Evolutionary conservation across 2,797 vertebrate genomes (phyloP).

Genomic region (Pseudomugil tenellus): DNA sequence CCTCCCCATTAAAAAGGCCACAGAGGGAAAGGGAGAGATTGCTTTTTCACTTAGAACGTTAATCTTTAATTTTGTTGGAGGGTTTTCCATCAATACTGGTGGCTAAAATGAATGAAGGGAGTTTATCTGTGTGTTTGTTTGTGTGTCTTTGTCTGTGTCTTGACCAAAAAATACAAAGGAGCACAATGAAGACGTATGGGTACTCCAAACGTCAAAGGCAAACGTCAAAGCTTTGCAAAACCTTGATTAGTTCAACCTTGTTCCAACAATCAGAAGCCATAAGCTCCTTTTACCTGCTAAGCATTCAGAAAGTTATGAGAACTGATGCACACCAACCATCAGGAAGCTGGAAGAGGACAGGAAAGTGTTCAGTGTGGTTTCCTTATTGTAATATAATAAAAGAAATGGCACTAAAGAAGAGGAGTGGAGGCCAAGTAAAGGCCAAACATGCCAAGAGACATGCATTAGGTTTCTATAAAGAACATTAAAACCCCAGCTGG

Average conservation of each 20-base stretch:
- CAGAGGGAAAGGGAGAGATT: slow-evolving; percentile 73
- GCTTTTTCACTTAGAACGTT: slow-evolving; percentile 76
- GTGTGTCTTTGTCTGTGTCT: not conserved
- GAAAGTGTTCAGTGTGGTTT: too few relatives aligned
- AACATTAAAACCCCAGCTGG: too few relatives aligned
- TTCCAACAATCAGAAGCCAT: not conserved
- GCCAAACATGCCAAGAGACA: not conserved
- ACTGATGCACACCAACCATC: not conserved
- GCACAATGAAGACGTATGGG: not conserved
- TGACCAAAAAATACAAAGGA: not conserved
- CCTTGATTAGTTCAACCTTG: not conserved
- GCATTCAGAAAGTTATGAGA: not conserved
- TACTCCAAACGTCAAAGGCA: too few relatives aligned
- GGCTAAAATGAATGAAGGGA: slow-evolving; percentile 30
- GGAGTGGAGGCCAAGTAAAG: not conserved
- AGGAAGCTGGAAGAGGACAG: too few relatives aligned
- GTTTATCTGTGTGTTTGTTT: slow-evolving; percentile 5
- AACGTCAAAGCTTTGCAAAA: not conserved
- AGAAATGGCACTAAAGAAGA: not conserved
- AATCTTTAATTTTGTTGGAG: slow-evolving; percentile 69
- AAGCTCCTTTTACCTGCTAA: not conserved
- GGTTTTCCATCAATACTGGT: slow-evolving; percentile 57
- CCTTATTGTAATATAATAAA: not conserved
- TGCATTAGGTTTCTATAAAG: too few relatives aligned
- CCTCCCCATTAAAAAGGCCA: slow-evolving; percentile 79